Percentiles rank a stretch among this genome's conserved stretches.
phyloP scores from a whole-genome alignment of 2,113 vertebrate genomes.

The Chlorodrepanis virens region DNA sequence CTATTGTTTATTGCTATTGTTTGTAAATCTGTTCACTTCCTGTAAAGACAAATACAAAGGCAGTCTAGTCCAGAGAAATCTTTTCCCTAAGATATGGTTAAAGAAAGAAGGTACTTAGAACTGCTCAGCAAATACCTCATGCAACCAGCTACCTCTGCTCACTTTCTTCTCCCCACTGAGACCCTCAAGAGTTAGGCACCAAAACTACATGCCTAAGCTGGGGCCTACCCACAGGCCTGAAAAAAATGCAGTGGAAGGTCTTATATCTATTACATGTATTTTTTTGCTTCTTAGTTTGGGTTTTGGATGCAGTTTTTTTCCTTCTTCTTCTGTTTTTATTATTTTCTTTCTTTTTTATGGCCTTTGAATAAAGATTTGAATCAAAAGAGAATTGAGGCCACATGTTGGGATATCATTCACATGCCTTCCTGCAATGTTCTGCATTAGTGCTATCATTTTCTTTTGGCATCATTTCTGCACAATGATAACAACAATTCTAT shows the following conservation, averaged over 20 bases:
- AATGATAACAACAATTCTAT: background rate
- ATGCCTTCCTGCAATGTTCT: background rate
- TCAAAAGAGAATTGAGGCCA: background rate
- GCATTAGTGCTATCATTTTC: background rate
- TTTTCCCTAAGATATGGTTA: background rate
- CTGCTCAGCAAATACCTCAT: background rate
- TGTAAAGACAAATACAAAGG: background rate
- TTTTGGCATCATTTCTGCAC: background rate
- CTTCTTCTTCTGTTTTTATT: background rate
- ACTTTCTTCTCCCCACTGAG: background rate
- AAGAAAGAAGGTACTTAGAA: background rate
- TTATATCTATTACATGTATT: background rate
- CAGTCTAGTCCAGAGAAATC: background rate
- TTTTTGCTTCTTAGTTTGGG: background rate
- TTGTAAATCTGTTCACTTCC: background rate
- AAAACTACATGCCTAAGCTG: background rate
- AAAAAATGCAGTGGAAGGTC: background rate
- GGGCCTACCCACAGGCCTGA: background rate
- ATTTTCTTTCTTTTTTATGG: background rate
- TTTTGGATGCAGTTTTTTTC: background rate
- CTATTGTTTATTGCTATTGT: background rate
- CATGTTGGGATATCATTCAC: background rate
- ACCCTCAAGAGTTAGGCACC: background rate
- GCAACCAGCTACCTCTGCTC: background rate
- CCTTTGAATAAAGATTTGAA: background rate